Evolutionary conservation across 2,888 invertebrate species (phyloP).

Genomic region (Drosophila nr. medialis): DNA sequence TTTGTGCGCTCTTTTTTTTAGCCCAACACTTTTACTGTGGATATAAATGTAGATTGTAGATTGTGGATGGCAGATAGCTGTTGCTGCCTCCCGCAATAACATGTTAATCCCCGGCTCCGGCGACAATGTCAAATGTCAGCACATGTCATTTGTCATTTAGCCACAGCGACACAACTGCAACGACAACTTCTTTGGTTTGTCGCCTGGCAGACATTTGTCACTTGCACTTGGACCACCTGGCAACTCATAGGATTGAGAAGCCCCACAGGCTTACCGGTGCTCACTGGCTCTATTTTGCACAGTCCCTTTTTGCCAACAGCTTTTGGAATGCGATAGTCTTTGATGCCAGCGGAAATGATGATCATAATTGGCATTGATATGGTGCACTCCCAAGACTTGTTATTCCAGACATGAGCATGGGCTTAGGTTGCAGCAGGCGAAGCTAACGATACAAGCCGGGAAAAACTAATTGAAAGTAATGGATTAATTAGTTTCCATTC

Average conservation of each 20-base stretch:
- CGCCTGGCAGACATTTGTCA: slow-evolving; percentile 67
- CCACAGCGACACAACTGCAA: slow-evolving; percentile 1
- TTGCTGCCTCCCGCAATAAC: slow-evolving; percentile 46
- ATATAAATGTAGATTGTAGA: slow-evolving; percentile 8
- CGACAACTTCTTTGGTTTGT: slow-evolving; percentile 38
- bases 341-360: slow-evolving; percentile 29
- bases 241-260: slow-evolving; percentile 18
- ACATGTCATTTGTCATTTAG: slow-evolving; percentile 71
- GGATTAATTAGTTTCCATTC: not conserved
- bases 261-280: not conserved
- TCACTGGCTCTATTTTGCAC: not conserved
- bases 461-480: not conserved
- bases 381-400: slow-evolving; percentile 6
- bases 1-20: slow-evolving; percentile 49
- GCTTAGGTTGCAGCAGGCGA: not conserved
- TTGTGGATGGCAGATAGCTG: not conserved
- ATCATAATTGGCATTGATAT: slow-evolving; percentile 46
- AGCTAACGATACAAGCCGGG: not conserved
- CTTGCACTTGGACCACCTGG: slow-evolving; percentile 59
- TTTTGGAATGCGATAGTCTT: slow-evolving; percentile 9
- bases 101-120: slow-evolving; percentile 62
- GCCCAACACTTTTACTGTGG: slow-evolving; percentile 60
- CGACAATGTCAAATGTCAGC: slow-evolving; percentile 76
- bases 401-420: not conserved
- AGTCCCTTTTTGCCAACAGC: not conserved